Evolutionary conservation across 2,888 invertebrate species (phyloP).

Genomic region (Diachrysia chrysitis): DNA sequence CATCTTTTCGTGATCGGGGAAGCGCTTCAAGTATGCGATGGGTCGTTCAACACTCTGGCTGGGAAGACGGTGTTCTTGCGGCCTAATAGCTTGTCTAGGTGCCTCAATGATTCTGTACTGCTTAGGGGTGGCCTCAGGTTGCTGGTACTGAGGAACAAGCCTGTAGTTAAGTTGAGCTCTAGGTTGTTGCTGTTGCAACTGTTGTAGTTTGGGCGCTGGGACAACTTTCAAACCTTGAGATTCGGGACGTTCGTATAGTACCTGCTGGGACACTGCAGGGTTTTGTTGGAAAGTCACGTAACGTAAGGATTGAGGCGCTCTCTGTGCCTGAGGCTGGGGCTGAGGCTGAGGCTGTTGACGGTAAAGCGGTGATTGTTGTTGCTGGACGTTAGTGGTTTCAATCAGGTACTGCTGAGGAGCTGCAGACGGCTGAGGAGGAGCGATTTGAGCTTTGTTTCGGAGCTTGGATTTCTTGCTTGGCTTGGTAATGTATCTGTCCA

Average conservation of each 20-base stretch:
- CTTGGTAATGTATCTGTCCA: conserved; percentile 82
- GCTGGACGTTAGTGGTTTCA: conserved; percentile 85
- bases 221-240: conserved; percentile 84
- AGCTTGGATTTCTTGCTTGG: conserved; percentile 83
- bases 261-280: conserved; percentile 70
- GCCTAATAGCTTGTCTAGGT: conserved; percentile 73
- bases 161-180: conserved; percentile 73
- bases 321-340: conserved; percentile 73
- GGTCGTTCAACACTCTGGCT: conserved; percentile 78
- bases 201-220: conserved; percentile 82
- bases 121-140: conserved; percentile 80
- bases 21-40: conserved; percentile 80
- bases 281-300: conserved; percentile 68
- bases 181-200: conserved; percentile 58
- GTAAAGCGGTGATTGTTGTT: conserved; percentile 69
- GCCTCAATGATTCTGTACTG: conserved; percentile 81
- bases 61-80: conserved; percentile 76
- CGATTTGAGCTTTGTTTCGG: conserved; percentile 75
- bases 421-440: conserved; percentile 71
- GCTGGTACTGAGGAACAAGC: conserved; percentile 78
- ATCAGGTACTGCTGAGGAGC: conserved; percentile 87
- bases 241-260: conserved; percentile 79
- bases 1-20: conserved; percentile 80
- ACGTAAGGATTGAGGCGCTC: conserved; percentile 60
- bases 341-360: conserved; percentile 71